Evolutionary conservation across 2,888 invertebrate species (phyloP).

Genomic region (Axea sp.): DNA sequence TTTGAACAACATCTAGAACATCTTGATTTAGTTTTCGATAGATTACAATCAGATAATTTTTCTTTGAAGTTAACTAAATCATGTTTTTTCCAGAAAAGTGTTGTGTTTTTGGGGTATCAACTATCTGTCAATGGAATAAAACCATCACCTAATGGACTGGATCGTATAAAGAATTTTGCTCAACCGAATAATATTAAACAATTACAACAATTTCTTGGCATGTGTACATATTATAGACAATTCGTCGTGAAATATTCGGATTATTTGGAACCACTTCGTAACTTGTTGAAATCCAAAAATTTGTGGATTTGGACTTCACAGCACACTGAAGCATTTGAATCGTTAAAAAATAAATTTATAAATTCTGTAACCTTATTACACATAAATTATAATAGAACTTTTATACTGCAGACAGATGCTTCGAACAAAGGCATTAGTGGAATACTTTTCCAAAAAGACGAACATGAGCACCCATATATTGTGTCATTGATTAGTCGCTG

Average conservation of each 20-base stretch:
- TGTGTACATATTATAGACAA: conserved; percentile 11
- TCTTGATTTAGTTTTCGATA: background rate
- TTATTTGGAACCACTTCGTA: background rate
- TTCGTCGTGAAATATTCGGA: background rate
- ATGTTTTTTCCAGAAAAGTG: background rate
- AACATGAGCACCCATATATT: conserved; percentile 12
- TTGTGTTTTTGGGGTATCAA: background rate
- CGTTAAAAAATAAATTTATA: conserved; percentile 9
- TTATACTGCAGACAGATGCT: conserved; percentile 3
- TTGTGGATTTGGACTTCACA: background rate
- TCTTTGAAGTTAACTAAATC: background rate
- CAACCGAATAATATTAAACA: conserved; percentile 2
- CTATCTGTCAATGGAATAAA: background rate
- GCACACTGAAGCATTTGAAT: conserved; percentile 5
- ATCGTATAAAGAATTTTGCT: background rate
- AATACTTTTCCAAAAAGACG: conserved; percentile 12
- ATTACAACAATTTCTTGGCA: background rate
- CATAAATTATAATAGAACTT: background rate
- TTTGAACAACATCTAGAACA: conserved; percentile 11
- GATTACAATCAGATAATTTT: conserved; percentile 6
- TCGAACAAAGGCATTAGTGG: conserved; percentile 14
- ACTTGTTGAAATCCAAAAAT: background rate
- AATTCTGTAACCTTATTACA: too few relatives aligned
- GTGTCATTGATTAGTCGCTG: conserved; percentile 34
- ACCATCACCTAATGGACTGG: background rate